Base-by-base conservation (phyloP, 1,140 invertebrate genomes). In the Ceratina australensis region DNA sequence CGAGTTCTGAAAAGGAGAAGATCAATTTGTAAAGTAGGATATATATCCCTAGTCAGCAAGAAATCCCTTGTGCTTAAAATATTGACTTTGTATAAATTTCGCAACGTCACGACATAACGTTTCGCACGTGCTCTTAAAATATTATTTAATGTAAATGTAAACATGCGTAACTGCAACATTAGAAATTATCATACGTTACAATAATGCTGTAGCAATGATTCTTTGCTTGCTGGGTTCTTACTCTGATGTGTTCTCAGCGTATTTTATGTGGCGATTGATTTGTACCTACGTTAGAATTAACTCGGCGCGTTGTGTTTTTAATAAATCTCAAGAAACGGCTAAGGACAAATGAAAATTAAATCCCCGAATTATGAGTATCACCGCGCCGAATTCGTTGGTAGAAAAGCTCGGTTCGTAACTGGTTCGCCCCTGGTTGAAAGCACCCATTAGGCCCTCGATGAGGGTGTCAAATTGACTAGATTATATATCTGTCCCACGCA, bases 391-490 rank as follows among this genome's bases (percentile, higher is more conserved):
- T 66, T 80, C 13, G 61, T 50, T 22, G 10, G 1, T 1, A 56
- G 61, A 74, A 64, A 80, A 75, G 80, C 63, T 33, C 67, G 79
- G 72, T 68, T 61, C 65, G 22, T 76, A 84, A 84, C 82, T 68
- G 71, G 74, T 61, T 57, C 50, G 68, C 74, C 50, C 71, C 24
- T 74, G 72, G 74, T 81, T 84, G 66, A 84, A 82, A 80, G 78
- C 75, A 85, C 76, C 83, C 80, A 84, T 81, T 78, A 78, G 73
- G 60, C 47, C 71, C 60, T 73, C 86, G 85, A 89, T 86, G 87
- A 87, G 77, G 81, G 87, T 86, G 86, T 87, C 82, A 87, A 83
- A 87, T 89, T 89, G 87, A 83, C 83, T 79, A 87, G 87, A 89
- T 89, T 89, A 86, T 85, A 86, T 87, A 87, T 87, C 84, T 85